Evolutionary conservation across 2,888 invertebrate genomes (phyloP).

Genomic region (Eudemis profundana): DNA sequence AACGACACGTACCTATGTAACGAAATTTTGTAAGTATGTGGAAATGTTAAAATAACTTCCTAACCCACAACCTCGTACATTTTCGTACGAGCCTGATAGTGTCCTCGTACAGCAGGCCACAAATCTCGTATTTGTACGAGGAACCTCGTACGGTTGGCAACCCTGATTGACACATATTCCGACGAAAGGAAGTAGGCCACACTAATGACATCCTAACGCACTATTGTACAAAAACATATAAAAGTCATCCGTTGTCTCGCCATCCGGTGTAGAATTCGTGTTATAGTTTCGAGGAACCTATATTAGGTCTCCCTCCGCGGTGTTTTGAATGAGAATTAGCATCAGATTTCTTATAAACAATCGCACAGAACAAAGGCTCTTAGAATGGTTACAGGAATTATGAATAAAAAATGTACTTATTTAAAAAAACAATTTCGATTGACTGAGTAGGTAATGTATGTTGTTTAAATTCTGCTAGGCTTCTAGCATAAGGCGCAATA

Average conservation of each 20-base stretch:
- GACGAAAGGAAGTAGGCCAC: not conserved
- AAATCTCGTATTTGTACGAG: no score
- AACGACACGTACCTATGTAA: no score
- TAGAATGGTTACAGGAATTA: conserved; percentile 16
- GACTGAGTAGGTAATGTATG: no score
- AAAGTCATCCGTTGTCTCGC: conserved; percentile 54
- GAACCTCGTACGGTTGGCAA: no score
- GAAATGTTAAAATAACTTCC: no score
- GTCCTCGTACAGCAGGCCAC: no score
- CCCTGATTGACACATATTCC: not conserved
- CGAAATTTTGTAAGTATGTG: no score
- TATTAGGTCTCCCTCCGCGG: conserved; percentile 45
- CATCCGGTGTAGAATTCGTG: conserved; percentile 71
- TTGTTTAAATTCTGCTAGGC: no score
- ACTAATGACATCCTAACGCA: not conserved
- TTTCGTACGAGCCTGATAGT: no score
- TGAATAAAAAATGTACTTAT: conserved; percentile 23
- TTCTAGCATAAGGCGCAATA: no score
- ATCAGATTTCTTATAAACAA: conserved; percentile 44
- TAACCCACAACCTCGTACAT: no score
- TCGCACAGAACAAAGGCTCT: conserved; percentile 24
- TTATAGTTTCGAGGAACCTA: conserved; percentile 64
- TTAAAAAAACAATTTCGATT: no score
- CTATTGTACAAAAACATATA: conserved; percentile 2
- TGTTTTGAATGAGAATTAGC: conserved; percentile 52